Conservation (phyloP, 2,888 invertebrate genomes). For the Falcaria lacertinaria region DNA sequence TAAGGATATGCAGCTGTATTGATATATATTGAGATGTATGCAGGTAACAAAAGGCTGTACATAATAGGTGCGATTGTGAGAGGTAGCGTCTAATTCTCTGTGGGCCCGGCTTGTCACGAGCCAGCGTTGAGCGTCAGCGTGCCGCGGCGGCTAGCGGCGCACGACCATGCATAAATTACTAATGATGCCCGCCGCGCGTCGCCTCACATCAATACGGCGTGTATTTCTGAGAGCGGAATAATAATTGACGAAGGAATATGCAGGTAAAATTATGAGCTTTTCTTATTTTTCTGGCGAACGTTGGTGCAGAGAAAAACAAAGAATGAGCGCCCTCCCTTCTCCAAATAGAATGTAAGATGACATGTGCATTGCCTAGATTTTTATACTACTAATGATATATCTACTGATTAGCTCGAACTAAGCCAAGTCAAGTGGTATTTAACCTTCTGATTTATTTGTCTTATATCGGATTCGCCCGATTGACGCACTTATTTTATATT, state of each 20-base stretch:
- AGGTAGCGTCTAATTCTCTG: constrained; percentile 53
- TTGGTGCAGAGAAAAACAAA: not conserved
- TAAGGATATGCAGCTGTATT: not conserved
- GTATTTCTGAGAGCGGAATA: constrained; percentile 17
- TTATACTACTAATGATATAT: no score
- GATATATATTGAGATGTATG: not conserved
- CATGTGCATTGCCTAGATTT: no score
- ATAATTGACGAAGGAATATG: constrained; percentile 16
- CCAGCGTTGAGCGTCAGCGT: constrained; percentile 22
- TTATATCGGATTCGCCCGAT: no score
- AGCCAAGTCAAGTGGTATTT: no score
- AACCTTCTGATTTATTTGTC: no score
- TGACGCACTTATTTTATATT: no score
- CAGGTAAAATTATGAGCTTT: constrained; percentile 10
- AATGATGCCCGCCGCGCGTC: constrained; percentile 35
- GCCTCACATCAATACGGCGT: not conserved
- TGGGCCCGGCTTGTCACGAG: constrained; percentile 52
- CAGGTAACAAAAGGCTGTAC: not conserved
- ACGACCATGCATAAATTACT: constrained; percentile 68
- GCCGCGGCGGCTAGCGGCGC: constrained; percentile 44
- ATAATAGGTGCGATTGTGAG: not conserved
- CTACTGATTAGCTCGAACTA: no score
- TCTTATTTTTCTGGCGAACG: not conserved
- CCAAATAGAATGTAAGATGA: no score
- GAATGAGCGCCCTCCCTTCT: no score